Evolutionary conservation across 2,888 invertebrate genomes (phyloP).

Genomic region (Brachypalpus laphriformis): DNA sequence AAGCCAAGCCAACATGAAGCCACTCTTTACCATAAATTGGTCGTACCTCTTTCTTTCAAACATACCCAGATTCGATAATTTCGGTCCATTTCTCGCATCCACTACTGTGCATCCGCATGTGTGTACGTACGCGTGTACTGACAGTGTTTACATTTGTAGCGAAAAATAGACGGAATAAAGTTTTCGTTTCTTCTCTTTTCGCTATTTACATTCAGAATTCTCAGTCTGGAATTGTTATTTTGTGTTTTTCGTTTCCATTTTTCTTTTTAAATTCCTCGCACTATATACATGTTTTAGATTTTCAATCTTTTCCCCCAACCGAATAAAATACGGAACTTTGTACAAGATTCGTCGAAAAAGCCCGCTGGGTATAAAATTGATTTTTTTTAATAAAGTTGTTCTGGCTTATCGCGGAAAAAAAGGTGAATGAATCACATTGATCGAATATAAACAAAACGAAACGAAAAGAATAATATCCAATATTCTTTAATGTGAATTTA

Average conservation of each 20-base stretch:
- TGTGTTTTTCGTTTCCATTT: background rate
- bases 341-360: constrained; percentile 2
- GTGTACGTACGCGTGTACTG: background rate
- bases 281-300: background rate
- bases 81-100: background rate
- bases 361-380: background rate
- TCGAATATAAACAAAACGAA: constrained; percentile 27
- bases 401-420: background rate
- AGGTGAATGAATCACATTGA: constrained; percentile 40
- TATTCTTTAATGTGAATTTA: background rate
- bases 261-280: background rate
- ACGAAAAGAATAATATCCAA: background rate
- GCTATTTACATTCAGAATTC: constrained; percentile 27
- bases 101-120: background rate
- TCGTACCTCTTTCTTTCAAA: too few species aligned
- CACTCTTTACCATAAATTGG: too few species aligned
- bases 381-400: background rate
- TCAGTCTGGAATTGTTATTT: constrained; percentile 27
- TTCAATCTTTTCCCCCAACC: background rate
- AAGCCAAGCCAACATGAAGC: too few species aligned
- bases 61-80: too few species aligned
- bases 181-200: constrained; percentile 5
- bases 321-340: constrained; percentile 15
- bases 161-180: constrained; percentile 5
- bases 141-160: constrained; percentile 16